Base-by-base conservation (phyloP, 1,140 invertebrate genomes). In the Halotydeus destructor region DNA sequence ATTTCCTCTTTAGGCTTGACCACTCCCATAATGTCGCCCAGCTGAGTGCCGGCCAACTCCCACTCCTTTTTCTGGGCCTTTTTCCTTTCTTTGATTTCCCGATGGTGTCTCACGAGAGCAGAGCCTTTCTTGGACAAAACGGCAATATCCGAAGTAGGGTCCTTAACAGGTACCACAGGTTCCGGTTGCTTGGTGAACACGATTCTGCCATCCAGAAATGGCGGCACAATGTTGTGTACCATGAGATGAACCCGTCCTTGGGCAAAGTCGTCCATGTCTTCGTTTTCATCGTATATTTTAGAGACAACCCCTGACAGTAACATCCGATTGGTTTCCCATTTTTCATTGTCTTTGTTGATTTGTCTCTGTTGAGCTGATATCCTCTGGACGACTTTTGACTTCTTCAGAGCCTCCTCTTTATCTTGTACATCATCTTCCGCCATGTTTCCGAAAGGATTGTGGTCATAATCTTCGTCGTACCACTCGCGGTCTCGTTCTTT, bases 141-240 rank as follows among this genome's bases (percentile, higher is more conserved):
- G 0, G 94, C 94, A 86, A 99, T 93, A 54, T 99, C 91, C 1
- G 80, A 88, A 19, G 86, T 96, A 0, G 88, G 79, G 67, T 99
- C 94, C 67, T 64, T 70, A 11, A 78, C 77, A 38, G 84, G 84
- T 51, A 96, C 73, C 38, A 96, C 80, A 39, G 88, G 88, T 59
- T 98, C 89, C 6, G 86, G 86, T 60, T 98, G 93, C 58, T 98
- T 98, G 0, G 94, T 99, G 55, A 98, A 99, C 0, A 96, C 89
- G 55, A 98, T 96, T 30, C 93, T 68, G 45, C 93, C 94, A 65
- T 99, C 94, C 2, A 99, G 64, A 62, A 99, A 99, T 5, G 94
- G 94, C 2, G 94, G 94, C 3, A 99, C 83, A 38, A 97, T 89
- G 58, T 99, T 97, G 56, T 97, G 89, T 1, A 99, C 91, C 12